Percentiles rank a stretch among this genome's conserved stretches.
Conservation (phyloP, 53 echinoderm and acorn worm species). For the Crossaster papposus region DNA sequence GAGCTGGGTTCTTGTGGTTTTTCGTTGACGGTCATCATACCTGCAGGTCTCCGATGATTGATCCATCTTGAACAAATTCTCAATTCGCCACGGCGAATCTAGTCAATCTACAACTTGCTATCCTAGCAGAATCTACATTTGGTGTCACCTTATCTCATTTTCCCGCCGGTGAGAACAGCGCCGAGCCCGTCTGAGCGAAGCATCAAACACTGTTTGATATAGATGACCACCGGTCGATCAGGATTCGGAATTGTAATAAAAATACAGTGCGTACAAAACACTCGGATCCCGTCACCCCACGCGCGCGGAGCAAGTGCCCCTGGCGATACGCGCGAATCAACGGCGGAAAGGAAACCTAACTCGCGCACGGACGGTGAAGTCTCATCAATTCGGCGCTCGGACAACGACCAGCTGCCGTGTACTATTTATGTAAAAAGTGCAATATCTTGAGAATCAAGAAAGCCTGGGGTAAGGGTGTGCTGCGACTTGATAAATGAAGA, state of each 20-base stretch:
- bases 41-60: not conserved
- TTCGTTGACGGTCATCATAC: conserved; percentile 11
- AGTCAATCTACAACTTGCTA: not conserved
- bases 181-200: not conserved
- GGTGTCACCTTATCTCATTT: conserved; percentile 2
- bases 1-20: conserved; percentile 14
- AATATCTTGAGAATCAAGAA: not conserved
- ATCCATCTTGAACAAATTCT: conserved; percentile 19
- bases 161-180: not conserved
- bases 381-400: not conserved
- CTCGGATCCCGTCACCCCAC: not conserved
- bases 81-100: not conserved
- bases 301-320: conserved; percentile 33
- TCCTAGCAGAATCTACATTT: not conserved
- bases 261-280: not conserved
- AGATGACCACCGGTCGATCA: not conserved
- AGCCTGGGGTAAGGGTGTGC: not conserved
- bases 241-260: not conserved
- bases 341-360: conserved; percentile 14
- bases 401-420: not conserved
- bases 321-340: not conserved
- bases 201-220: not conserved
- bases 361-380: conserved; percentile 28
- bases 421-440: not conserved
- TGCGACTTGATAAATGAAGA: not conserved